phyloP scores from a whole-genome alignment of 1,140 invertebrate species.

The Hypsibius dujardini region DNA sequence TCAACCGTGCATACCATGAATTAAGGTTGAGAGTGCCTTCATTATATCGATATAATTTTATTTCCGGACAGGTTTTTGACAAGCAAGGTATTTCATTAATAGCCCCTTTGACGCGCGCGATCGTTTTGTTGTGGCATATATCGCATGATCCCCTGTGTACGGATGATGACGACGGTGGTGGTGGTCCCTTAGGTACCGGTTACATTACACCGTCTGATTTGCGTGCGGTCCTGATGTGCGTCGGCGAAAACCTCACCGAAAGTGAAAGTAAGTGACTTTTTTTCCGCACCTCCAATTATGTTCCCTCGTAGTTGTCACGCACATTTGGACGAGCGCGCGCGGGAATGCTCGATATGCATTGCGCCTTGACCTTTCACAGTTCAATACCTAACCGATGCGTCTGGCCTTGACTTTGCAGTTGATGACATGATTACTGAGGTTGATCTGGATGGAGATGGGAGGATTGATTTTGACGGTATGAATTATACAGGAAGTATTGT shows the following conservation, averaged over 20 bases:
- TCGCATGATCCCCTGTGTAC: no score
- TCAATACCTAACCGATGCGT: neutral
- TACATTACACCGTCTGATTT: constrained; percentile 67
- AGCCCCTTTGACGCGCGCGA: no score
- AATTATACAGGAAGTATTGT: no score
- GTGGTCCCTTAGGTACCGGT: no score
- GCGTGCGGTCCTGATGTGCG: constrained; percentile 58
- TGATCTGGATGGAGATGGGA: constrained; percentile 66
- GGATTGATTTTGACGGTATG: constrained; percentile 72
- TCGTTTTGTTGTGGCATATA: no score
- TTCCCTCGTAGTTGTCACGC: neutral
- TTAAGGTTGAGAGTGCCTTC: no score
- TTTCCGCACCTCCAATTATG: no score
- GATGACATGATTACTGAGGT: constrained; percentile 83
- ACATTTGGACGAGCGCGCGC: neutral
- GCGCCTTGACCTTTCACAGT: constrained; percentile 19
- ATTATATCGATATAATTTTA: no score
- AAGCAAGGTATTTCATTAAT: no score
- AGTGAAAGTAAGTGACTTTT: constrained; percentile 52
- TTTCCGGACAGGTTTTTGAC: constrained; percentile 46
- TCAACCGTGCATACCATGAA: no score
- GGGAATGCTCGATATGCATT: no score
- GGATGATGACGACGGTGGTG: no score
- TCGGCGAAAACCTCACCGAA: constrained; percentile 63
- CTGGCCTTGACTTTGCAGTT: constrained; percentile 46